Evolutionary conservation across 2,797 vertebrate genomes (phyloP).

Genomic region (Melanotaenia pygmaea): DNA sequence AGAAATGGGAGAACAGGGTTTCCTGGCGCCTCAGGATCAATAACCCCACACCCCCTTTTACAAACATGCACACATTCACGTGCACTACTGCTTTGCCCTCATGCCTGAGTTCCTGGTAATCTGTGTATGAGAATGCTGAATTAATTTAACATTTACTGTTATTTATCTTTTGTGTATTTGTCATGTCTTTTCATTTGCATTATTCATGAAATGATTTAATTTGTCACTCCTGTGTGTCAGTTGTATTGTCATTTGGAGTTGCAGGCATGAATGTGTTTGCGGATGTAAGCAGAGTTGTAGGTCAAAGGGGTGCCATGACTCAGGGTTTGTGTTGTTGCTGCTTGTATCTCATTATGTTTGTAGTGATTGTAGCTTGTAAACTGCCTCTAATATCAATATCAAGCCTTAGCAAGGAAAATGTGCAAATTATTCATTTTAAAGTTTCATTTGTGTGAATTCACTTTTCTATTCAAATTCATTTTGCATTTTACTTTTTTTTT

Average conservation of each 20-base stretch:
- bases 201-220: constrained; percentile 33
- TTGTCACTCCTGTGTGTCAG: constrained; percentile 16
- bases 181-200: constrained; percentile 31
- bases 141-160: constrained; percentile 5
- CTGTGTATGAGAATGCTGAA: constrained; percentile 5
- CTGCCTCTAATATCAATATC: constrained; percentile 4
- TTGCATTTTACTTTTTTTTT: neutral
- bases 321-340: constrained; percentile 27
- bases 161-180: neutral
- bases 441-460: neutral
- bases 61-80: neutral
- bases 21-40: constrained; percentile 65
- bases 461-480: neutral
- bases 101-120: constrained; percentile 14
- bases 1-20: constrained; percentile 63
- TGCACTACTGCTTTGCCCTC: neutral
- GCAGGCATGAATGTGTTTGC: constrained; percentile 16
- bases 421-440: no score
- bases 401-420: no score
- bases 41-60: constrained; percentile 21
- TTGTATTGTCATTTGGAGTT: constrained; percentile 20
- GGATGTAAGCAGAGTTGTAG: constrained; percentile 6
- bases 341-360: constrained; percentile 22
- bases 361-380: constrained; percentile 13
- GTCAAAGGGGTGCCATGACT: constrained; percentile 22